Percentiles rank a stretch among this genome's conserved stretches.
These are phyloP conservation scores for Coelopa frigida DNA, from an alignment of 1,140 invertebrate species.

Conservation along the genomic window DNA sequence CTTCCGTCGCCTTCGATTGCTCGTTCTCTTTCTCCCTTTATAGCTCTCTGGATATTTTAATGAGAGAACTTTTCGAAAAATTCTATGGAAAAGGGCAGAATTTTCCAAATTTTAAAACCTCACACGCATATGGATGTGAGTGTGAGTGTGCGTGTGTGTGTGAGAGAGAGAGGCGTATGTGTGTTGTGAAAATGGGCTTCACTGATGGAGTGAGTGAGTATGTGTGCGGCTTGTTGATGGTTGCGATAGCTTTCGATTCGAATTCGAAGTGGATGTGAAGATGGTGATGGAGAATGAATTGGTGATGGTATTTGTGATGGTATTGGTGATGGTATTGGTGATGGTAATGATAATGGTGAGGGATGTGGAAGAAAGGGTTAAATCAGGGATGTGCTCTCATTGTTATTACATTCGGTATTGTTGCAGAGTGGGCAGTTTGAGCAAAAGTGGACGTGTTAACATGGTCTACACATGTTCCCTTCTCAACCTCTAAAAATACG, in stretches of 20 bases:
- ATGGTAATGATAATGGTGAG: background rate
- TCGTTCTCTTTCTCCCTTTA: no score
- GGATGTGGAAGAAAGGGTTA: background rate
- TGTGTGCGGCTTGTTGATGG: background rate
- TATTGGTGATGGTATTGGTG: background rate
- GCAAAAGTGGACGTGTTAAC: no score
- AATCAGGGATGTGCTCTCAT: no score
- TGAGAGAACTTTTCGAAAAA: no score
- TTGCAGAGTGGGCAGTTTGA: no score
- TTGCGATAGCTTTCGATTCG: background rate
- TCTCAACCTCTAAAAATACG: no score
- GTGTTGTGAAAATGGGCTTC: no score
- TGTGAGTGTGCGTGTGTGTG: background rate
- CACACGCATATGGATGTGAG: background rate
- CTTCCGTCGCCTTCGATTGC: no score
- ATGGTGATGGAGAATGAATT: background rate
- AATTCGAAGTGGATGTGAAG: background rate
- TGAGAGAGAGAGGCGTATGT: background rate
- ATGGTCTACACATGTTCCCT: no score
- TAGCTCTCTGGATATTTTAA: no score
- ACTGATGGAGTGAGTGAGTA: background rate
- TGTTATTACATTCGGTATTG: no score
- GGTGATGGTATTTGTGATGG: background rate
- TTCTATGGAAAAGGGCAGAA: constrained; percentile 5
- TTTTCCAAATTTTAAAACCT: background rate